These are phyloP conservation scores for Troilus luridus DNA, from an alignment of 2,888 invertebrate genomes.

Conservation along the genomic window DNA sequence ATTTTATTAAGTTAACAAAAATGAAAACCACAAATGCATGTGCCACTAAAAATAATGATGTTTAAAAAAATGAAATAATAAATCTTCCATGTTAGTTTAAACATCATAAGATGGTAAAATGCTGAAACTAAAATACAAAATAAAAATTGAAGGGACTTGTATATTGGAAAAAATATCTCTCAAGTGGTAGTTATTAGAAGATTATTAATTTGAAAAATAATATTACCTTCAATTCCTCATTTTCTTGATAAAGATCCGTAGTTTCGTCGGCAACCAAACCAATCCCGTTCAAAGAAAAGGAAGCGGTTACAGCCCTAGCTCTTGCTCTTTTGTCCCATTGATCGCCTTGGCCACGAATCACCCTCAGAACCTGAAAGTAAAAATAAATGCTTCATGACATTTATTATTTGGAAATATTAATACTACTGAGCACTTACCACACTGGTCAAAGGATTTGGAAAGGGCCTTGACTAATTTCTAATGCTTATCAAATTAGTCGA, in stretches of 20 bases:
- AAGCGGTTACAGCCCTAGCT: constrained; percentile 86
- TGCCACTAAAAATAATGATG: too few species aligned
- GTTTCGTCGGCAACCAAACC: constrained; percentile 88
- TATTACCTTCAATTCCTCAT: constrained; percentile 88
- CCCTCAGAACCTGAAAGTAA: constrained; percentile 79
- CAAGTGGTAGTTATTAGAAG: background rate
- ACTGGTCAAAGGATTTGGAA: background rate
- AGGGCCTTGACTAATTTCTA: background rate
- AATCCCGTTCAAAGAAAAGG: constrained; percentile 88
- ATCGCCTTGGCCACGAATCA: constrained; percentile 88
- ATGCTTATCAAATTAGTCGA: too few species aligned
- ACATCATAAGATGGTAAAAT: background rate
- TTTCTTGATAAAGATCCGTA: constrained; percentile 89
- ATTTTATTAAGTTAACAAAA: background rate
- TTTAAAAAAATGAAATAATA: too few species aligned
- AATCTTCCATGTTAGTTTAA: too few species aligned
- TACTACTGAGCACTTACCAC: background rate
- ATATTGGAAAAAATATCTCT: background rate
- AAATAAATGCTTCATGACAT: background rate
- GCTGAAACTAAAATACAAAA: background rate
- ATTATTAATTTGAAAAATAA: background rate
- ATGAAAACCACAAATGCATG: background rate
- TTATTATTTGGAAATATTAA: background rate
- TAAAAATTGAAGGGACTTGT: background rate
- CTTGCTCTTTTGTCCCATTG: constrained; percentile 90